Evolutionary conservation across 2,888 invertebrate genomes (phyloP).

Genomic region (Oxyscelio sp.): DNA sequence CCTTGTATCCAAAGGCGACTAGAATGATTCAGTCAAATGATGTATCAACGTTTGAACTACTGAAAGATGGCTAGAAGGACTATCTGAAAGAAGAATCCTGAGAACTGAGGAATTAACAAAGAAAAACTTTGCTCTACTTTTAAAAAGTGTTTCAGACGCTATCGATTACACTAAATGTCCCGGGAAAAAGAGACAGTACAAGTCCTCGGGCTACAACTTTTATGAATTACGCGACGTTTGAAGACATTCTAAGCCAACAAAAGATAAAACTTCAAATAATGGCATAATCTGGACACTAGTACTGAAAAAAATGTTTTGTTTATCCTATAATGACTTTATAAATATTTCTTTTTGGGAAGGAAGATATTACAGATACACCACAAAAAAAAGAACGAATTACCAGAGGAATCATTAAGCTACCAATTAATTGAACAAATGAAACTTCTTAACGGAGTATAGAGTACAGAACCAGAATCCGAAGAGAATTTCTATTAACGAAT

Average conservation of each 20-base stretch:
- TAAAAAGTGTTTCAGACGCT: conserved; percentile 51
- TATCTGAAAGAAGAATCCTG: too few species aligned
- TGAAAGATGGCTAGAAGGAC: conserved; percentile 70
- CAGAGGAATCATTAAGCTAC: not conserved
- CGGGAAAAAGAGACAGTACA: conserved; percentile 42
- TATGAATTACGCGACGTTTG: conserved; percentile 26
- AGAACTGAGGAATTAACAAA: conserved; percentile 53
- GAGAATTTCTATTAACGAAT: conserved; percentile 5
- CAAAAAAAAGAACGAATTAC: conserved; percentile 1
- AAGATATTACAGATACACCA: not conserved
- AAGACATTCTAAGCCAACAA: conserved; percentile 32
- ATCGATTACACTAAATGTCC: conserved; percentile 75
- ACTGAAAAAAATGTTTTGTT: conserved; percentile 32
- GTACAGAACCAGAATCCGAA: not conserved
- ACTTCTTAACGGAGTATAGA: not conserved
- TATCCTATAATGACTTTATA: conserved; percentile 26
- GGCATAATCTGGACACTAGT: conserved; percentile 26
- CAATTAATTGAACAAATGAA: not conserved
- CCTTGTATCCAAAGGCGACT: conserved; percentile 76
- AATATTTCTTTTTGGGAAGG: conserved; percentile 22
- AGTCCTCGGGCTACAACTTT: conserved; percentile 15
- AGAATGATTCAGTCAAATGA: conserved; percentile 75
- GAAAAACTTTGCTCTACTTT: conserved; percentile 56
- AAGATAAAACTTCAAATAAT: conserved; percentile 21
- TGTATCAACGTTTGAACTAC: conserved; percentile 67